Evolutionary conservation across 2,797 vertebrate species (phyloP).

Genomic region (Lithobates sylvaticus): DNA sequence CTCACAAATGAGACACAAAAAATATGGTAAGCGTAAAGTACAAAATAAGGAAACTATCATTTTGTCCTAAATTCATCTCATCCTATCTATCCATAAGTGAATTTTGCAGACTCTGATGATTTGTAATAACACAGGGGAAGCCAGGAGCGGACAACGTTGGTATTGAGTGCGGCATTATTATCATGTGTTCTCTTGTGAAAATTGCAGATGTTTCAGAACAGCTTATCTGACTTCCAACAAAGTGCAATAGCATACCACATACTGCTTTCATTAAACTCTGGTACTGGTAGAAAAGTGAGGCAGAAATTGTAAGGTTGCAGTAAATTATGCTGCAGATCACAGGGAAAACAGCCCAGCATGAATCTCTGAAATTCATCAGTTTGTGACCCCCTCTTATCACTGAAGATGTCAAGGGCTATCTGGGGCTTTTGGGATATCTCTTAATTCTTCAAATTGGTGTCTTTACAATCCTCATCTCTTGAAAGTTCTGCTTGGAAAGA

Average conservation of each 20-base stretch:
- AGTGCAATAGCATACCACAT: slow-evolving; percentile 46
- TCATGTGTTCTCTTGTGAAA: slow-evolving; percentile 28
- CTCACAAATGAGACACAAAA: neutral
- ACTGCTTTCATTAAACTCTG: slow-evolving; percentile 51
- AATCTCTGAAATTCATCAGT: slow-evolving; percentile 50
- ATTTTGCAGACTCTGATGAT: neutral
- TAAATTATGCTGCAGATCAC: slow-evolving; percentile 42
- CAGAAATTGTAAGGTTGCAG: slow-evolving; percentile 13
- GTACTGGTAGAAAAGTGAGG: slow-evolving; percentile 18
- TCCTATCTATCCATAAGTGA: neutral
- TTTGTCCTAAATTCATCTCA: neutral
- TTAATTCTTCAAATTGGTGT: neutral
- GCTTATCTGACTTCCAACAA: slow-evolving; percentile 19
- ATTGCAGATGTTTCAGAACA: slow-evolving; percentile 18
- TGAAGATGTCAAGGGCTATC: slow-evolving; percentile 15
- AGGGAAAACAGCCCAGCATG: slow-evolving; percentile 7
- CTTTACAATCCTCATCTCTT: neutral
- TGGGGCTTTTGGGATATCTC: neutral
- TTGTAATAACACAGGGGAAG: neutral
- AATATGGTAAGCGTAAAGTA: neutral
- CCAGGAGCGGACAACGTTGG: neutral
- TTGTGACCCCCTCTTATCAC: slow-evolving; percentile 43
- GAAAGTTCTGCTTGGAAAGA: neutral
- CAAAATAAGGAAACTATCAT: neutral
- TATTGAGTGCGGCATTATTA: neutral